Percentiles rank a stretch among this genome's conserved stretches.
Conservation (phyloP, 2,888 invertebrate species). For the Melikaiella ostensackeni region DNA sequence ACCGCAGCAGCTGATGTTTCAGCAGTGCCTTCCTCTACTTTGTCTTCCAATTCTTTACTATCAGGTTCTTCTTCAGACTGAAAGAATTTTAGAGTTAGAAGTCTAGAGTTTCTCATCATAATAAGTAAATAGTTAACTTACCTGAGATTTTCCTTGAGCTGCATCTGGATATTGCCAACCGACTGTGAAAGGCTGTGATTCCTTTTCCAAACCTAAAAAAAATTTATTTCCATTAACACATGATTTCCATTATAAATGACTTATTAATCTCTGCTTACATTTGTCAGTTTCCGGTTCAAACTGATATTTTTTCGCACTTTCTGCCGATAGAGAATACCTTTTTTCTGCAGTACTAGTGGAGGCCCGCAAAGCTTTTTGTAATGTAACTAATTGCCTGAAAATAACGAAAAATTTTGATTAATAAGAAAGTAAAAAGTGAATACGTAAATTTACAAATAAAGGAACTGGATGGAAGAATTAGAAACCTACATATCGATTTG, state of each 20-base stretch:
- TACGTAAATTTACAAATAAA: background rate
- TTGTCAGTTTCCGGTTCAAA: constrained; percentile 59
- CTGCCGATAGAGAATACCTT: constrained; percentile 65
- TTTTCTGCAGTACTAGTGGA: constrained; percentile 66
- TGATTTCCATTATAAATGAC: background rate
- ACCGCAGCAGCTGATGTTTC: constrained; percentile 44
- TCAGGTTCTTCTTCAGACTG: constrained; percentile 43
- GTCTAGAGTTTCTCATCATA: background rate
- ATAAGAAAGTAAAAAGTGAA: background rate
- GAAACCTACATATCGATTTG: constrained; percentile 62
- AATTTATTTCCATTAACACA: background rate
- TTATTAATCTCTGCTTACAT: constrained; percentile 52
- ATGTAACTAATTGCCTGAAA: constrained; percentile 68
- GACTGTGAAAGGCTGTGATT: constrained; percentile 83
- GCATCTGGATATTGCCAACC: constrained; percentile 83
- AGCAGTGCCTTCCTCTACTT: constrained; percentile 14
- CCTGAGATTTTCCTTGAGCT: constrained; percentile 40
- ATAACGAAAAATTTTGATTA: constrained; percentile 18
- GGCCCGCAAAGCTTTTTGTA: constrained; percentile 68
- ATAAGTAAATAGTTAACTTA: constrained; percentile 6
- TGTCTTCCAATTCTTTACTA: constrained; percentile 43
- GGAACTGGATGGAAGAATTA: constrained; percentile 9
- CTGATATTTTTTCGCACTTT: constrained; percentile 61
- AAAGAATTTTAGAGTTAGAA: constrained; percentile 39
- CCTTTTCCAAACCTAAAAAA: constrained; percentile 66